Conservation (phyloP, 1,140 invertebrate genomes). For the Chymomyza costata region DNA sequence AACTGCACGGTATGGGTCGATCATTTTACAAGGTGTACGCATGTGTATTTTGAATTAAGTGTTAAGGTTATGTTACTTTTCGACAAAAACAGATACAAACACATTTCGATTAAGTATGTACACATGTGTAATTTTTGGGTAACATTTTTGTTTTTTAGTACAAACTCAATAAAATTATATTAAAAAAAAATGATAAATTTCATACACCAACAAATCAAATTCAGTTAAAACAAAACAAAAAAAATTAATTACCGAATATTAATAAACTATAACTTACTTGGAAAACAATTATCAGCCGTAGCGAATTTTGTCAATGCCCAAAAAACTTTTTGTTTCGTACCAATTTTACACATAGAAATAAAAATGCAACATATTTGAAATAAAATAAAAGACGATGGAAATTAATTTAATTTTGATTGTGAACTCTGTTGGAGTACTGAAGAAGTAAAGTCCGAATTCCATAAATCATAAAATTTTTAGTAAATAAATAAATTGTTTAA, state of each 20-base stretch:
- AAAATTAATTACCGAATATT: constrained; percentile 7
- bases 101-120: too few species aligned
- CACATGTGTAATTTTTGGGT: too few species aligned
- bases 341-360: constrained; percentile 40
- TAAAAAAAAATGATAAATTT: constrained; percentile 10
- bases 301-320: constrained; percentile 66
- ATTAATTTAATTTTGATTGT: constrained; percentile 36
- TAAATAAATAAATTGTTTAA: neutral
- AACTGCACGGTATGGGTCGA: too few species aligned
- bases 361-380: constrained; percentile 42
- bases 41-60: too few species aligned
- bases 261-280: constrained; percentile 67
- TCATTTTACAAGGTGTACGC: too few species aligned
- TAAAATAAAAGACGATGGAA: constrained; percentile 38
- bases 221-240: constrained; percentile 28
- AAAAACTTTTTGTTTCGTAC: constrained; percentile 53
- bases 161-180: too few species aligned
- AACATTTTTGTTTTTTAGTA: too few species aligned
- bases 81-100: too few species aligned
- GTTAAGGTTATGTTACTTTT: too few species aligned
- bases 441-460: too few species aligned
- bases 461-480: neutral
- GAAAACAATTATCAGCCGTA: constrained; percentile 74
- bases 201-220: neutral
- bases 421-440: too few species aligned